phyloP scores from a whole-genome alignment of 1,140 invertebrate genomes.

The Eurosta solidaginis region DNA sequence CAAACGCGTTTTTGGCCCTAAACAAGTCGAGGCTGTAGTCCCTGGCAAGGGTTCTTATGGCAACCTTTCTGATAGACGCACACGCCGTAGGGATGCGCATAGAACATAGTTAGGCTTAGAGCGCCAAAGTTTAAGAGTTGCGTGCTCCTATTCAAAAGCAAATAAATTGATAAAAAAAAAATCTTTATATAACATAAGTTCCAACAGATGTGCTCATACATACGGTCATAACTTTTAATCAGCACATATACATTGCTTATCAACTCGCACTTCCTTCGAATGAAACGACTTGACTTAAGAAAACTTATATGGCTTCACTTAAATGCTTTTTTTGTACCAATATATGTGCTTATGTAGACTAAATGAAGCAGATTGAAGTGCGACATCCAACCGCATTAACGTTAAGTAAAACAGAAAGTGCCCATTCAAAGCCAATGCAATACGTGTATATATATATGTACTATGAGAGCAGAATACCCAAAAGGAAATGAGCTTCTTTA shows the following conservation, averaged over 20 bases:
- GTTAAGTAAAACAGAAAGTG: not conserved
- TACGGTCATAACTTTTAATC: too few relatives aligned
- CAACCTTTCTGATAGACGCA: too few relatives aligned
- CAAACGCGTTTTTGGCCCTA: too few relatives aligned
- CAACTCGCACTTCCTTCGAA: slow-evolving; percentile 1
- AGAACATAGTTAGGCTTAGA: too few relatives aligned
- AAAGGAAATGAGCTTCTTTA: too few relatives aligned
- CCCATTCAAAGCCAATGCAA: not conserved
- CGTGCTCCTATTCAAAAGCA: too few relatives aligned
- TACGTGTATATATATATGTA: not conserved
- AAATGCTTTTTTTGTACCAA: not conserved
- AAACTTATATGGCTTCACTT: slow-evolving; percentile 17
- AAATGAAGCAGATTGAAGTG: slow-evolving; percentile 13
- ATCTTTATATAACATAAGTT: too few relatives aligned
- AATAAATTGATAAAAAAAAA: too few relatives aligned
- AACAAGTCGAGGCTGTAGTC: too few relatives aligned
- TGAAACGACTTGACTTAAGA: not conserved
- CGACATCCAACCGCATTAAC: not conserved
- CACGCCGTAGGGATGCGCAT: too few relatives aligned
- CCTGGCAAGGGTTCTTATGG: too few relatives aligned
- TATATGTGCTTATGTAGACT: not conserved
- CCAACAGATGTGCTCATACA: not conserved
- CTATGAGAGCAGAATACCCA: not conserved
- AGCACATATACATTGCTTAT: not conserved
- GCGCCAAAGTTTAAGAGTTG: too few relatives aligned